Percentiles rank a stretch among this genome's conserved stretches.
These are phyloP conservation scores for Tragelaphus scriptus DNA, from an alignment of 2,113 vertebrate species.

Conservation along the genomic window DNA sequence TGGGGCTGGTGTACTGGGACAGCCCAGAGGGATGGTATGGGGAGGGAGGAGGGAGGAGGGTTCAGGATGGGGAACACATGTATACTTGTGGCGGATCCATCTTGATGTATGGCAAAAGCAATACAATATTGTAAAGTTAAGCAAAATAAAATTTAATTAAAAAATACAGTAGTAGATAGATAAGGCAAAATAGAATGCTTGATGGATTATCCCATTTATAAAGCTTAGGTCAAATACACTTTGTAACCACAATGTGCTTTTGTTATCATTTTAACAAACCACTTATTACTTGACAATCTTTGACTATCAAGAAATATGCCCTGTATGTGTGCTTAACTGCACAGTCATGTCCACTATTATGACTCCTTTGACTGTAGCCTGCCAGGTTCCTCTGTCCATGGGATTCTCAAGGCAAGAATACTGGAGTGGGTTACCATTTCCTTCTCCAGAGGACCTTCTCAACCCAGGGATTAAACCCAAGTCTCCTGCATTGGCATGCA, in stretches of 20 bases:
- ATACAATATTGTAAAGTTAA: too few relatives aligned
- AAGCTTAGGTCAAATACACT: neutral
- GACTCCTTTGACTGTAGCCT: neutral
- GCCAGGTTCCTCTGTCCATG: neutral
- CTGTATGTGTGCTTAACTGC: neutral
- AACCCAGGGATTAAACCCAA: neutral
- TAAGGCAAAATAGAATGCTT: neutral
- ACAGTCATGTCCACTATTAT: neutral
- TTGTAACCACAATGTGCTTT: neutral
- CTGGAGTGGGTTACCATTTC: neutral
- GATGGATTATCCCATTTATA: neutral
- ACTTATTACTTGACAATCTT: neutral
- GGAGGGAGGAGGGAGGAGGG: too few relatives aligned
- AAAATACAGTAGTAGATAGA: conserved; percentile 29
- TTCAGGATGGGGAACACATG: too few relatives aligned
- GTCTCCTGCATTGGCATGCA: neutral
- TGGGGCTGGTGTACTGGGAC: too few relatives aligned
- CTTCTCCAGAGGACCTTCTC: neutral
- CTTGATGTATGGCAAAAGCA: too few relatives aligned
- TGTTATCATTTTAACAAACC: neutral
- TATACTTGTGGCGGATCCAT: too few relatives aligned
- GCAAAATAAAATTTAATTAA: too few relatives aligned
- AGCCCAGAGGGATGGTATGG: too few relatives aligned
- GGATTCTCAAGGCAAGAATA: neutral
- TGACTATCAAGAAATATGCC: neutral